Percentiles rank a stretch among this genome's conserved stretches.
Conservation (phyloP, 2,113 vertebrate species). For the Pterocles burchelli region DNA sequence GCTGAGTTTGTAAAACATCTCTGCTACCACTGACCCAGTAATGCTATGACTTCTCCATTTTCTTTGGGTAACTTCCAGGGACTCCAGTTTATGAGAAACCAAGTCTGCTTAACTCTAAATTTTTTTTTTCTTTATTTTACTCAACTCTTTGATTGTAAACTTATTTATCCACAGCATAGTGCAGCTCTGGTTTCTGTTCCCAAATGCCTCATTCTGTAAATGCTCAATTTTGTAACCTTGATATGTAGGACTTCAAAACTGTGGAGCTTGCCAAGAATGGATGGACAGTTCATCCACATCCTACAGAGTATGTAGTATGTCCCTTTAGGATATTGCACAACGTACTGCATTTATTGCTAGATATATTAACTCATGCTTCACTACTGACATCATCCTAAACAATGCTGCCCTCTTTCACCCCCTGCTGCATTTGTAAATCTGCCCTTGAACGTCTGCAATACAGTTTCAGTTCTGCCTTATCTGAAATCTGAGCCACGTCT, state of each 20-base stretch:
- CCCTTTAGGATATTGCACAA: not conserved
- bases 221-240: not conserved
- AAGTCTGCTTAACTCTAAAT: not conserved
- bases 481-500: not conserved
- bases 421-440: not conserved
- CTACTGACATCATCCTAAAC: not conserved
- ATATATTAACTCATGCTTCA: not conserved
- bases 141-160: not conserved
- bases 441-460: not conserved
- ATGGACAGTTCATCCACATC: slow-evolving; percentile 3
- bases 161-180: not conserved
- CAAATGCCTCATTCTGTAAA: slow-evolving; percentile 12
- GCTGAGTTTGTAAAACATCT: not conserved
- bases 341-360: not conserved
- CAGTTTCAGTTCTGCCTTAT: not conserved
- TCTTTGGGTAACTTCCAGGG: not conserved
- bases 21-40: not conserved
- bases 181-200: slow-evolving; percentile 9
- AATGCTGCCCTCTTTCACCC: not conserved
- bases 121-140: not conserved
- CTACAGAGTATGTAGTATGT: not conserved
- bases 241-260: not conserved
- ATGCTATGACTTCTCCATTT: not conserved
- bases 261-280: slow-evolving; percentile 8
- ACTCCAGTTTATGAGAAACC: not conserved